These are phyloP conservation scores for Allacma fusca DNA, from an alignment of 2,888 invertebrate species.

Conservation along the genomic window DNA sequence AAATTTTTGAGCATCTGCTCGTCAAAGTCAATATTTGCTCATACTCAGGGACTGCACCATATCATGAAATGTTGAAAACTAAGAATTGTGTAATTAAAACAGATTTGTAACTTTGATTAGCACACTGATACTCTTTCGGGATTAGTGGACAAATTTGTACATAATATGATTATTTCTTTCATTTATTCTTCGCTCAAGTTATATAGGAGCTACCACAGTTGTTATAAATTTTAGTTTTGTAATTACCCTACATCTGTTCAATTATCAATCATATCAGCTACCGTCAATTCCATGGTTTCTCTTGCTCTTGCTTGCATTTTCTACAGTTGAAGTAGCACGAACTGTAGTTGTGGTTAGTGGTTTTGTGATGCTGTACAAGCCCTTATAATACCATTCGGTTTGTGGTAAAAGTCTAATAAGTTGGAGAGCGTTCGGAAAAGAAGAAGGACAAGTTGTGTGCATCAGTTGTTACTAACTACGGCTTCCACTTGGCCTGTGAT, in stretches of 20 bases:
- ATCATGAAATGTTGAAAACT: neutral
- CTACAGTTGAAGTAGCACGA: neutral
- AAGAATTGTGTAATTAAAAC: neutral
- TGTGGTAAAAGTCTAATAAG: too few relatives aligned
- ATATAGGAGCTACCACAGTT: neutral
- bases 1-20: too few relatives aligned
- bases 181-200: neutral
- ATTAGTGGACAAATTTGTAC: neutral
- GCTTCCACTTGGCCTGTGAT: neutral
- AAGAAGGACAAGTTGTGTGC: neutral
- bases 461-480: neutral
- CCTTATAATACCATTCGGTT: too few relatives aligned
- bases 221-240: neutral
- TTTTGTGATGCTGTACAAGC: too few relatives aligned
- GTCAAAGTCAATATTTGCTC: slow-evolving; percentile 1
- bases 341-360: too few relatives aligned
- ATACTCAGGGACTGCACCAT: neutral
- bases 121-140: neutral
- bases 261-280: neutral
- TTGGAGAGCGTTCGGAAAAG: too few relatives aligned
- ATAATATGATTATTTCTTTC: neutral
- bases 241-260: neutral
- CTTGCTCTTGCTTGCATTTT: neutral
- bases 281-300: neutral
- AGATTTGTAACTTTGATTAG: slow-evolving; percentile 7